phyloP scores from a whole-genome alignment of 2,888 invertebrate genomes.

The Dasysyrphus albostriatus region DNA sequence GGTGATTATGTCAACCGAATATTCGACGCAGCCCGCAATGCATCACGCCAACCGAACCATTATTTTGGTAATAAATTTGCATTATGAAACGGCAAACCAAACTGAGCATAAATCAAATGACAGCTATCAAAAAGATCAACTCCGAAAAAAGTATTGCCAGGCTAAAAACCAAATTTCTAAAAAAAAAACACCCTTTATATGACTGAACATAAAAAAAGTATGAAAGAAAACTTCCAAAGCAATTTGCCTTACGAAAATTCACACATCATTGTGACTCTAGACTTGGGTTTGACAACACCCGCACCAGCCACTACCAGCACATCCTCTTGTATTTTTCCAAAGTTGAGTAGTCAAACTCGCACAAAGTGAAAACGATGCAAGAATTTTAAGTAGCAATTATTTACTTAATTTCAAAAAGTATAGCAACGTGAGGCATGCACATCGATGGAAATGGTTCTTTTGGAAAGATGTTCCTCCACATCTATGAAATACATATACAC shows the following conservation, averaged over 20 bases:
- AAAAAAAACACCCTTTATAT: too few species aligned
- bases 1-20: too few species aligned
- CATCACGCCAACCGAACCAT: too few species aligned
- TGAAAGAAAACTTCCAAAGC: slow-evolving; percentile 68
- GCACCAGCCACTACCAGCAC: neutral
- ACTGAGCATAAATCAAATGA: too few species aligned
- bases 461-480: neutral
- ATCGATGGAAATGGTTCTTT: neutral
- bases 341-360: slow-evolving; percentile 61
- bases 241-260: slow-evolving; percentile 74
- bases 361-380: slow-evolving; percentile 73
- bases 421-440: slow-evolving; percentile 56
- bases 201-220: slow-evolving; percentile 40
- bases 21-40: too few species aligned
- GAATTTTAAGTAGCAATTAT: slow-evolving; percentile 76
- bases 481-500: neutral
- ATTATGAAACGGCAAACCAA: too few species aligned
- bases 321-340: neutral
- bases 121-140: too few species aligned
- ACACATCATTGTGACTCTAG: slow-evolving; percentile 61
- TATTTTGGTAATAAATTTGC: too few species aligned
- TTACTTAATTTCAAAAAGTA: slow-evolving; percentile 74
- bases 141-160: too few species aligned
- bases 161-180: too few species aligned
- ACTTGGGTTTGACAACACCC: slow-evolving; percentile 46